Percentiles rank a stretch among this genome's conserved stretches.
Evolutionary conservation across 2,888 invertebrate species (phyloP).

Genomic region (Tenodera sinensis): DNA sequence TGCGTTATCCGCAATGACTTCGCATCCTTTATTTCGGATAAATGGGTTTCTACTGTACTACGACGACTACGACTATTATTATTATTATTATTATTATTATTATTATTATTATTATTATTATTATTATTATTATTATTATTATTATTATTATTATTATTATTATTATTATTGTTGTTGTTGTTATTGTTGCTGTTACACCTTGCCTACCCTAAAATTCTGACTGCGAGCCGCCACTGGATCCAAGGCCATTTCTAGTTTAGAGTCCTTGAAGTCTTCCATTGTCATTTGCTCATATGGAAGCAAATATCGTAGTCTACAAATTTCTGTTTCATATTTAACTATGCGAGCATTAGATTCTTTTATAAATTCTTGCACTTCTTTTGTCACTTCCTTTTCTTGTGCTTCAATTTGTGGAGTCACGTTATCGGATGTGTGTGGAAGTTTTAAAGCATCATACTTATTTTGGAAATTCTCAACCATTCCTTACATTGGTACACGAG

Average conservation of each 20-base stretch:
- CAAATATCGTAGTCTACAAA: constrained; percentile 62
- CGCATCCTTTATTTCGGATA: too few species aligned
- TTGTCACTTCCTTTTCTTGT: constrained; percentile 61
- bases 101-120: too few species aligned
- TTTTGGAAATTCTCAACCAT: constrained; percentile 88
- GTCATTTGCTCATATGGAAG: constrained; percentile 87
- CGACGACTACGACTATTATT: too few species aligned
- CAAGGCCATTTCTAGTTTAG: constrained; percentile 70
- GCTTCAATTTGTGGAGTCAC: constrained; percentile 63
- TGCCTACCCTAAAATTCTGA: too few species aligned
- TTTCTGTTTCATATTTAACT: constrained; percentile 57
- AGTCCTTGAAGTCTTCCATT: constrained; percentile 78
- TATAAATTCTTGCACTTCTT: constrained; percentile 61
- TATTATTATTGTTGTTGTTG: too few species aligned
- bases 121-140: too few species aligned
- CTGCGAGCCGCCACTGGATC: too few species aligned
- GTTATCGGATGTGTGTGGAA: constrained; percentile 80
- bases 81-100: too few species aligned
- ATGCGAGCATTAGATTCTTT: constrained; percentile 57
- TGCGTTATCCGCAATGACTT: too few species aligned
- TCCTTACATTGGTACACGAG: constrained; percentile 65
- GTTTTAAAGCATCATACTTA: constrained; percentile 69
- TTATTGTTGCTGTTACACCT: too few species aligned
- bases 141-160: too few species aligned
- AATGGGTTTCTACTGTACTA: too few species aligned